phyloP scores from a whole-genome alignment of 2,888 invertebrate species.

The Euzetes globulus region DNA sequence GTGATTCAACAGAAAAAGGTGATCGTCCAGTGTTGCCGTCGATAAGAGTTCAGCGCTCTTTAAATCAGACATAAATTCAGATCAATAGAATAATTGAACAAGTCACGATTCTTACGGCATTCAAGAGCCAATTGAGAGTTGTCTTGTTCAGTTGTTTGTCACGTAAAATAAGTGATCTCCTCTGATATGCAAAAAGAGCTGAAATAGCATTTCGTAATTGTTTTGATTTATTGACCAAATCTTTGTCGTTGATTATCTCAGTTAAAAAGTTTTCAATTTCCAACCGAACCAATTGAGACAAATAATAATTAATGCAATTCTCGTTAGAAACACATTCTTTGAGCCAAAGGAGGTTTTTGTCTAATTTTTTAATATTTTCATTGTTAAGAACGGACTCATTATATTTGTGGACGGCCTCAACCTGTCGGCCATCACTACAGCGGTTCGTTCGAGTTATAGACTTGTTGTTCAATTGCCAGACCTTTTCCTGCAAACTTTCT shows the following conservation, averaged over 20 bases:
- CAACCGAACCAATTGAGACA: conserved; percentile 25
- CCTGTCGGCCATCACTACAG: conserved; percentile 33
- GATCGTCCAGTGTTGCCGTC: conserved; percentile 22
- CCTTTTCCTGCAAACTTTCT: conserved; percentile 20
- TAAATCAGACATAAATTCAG: background rate
- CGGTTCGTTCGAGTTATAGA: conserved; percentile 12
- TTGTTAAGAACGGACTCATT: conserved; percentile 29
- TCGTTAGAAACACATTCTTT: conserved; percentile 34
- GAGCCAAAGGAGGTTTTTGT: conserved; percentile 27
- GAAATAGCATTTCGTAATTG: conserved; percentile 31
- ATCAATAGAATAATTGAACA: background rate
- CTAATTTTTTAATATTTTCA: conserved; percentile 23
- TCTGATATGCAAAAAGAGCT: conserved; percentile 36
- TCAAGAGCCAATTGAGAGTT: conserved; percentile 14
- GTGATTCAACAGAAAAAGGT: conserved; percentile 37
- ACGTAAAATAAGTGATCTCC: background rate
- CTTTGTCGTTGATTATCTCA: conserved; percentile 6
- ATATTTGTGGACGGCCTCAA: conserved; percentile 33
- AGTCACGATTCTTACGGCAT: background rate
- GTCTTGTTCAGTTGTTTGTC: conserved; percentile 25
- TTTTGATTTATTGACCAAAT: background rate
- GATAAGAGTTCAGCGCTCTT: conserved; percentile 17
- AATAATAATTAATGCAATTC: conserved; percentile 28
- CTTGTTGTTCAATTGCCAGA: conserved; percentile 29
- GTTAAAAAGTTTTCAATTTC: conserved; percentile 29